Evolutionary conservation across 2,113 vertebrate genomes (phyloP), one percentile per base, ranked within the genome.

Genomic region (Alethe diademata): DNA sequence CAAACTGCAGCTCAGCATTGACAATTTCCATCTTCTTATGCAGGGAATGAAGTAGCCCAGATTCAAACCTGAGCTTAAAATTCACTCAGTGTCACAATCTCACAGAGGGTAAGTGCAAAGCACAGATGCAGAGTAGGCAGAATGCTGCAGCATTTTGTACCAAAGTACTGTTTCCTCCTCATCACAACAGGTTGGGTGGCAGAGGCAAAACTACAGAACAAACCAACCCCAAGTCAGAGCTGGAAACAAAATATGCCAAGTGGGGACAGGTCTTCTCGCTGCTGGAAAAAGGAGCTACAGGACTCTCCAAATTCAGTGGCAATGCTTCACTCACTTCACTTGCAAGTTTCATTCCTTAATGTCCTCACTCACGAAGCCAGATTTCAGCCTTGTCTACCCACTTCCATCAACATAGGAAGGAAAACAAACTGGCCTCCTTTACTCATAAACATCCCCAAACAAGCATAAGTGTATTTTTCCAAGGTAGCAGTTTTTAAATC

Each of bases 401-500:
- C 81, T 93, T 40, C 66, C 75, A 78, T 70, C 57, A 61, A 6
- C 1, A 2, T 1, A 0, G 64, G 57, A 92, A 51, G 33, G 61
- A 93, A 88, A 86, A 56, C 64, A 93, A 93, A 60, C 12, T 12
- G 60, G 48, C 60, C 56, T 90, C 56, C 71, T 60, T 74, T 33
- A 6, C 57, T 86, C 28, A 53, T 29, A 73, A 57, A 76, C 43
- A 62, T 29, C 36, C 16, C 53, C 48, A 45, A 38, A 87, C 75
- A 93, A 92, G 48, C 36, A 53, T 36, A 84, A 78, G 50, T 53
- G 69, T 48, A 38, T 93, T 94, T 92, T 74, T 60, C 51, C 64
- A 74, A 78, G 60, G 60, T 53, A 95, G 93, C 64, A 90, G 86
- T 91, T 95, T 82, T 88, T 80, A 94, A 91, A 74, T 90, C 90